Evolutionary conservation across 2,113 vertebrate species (phyloP).

Genomic region (Zosterops lateralis): DNA sequence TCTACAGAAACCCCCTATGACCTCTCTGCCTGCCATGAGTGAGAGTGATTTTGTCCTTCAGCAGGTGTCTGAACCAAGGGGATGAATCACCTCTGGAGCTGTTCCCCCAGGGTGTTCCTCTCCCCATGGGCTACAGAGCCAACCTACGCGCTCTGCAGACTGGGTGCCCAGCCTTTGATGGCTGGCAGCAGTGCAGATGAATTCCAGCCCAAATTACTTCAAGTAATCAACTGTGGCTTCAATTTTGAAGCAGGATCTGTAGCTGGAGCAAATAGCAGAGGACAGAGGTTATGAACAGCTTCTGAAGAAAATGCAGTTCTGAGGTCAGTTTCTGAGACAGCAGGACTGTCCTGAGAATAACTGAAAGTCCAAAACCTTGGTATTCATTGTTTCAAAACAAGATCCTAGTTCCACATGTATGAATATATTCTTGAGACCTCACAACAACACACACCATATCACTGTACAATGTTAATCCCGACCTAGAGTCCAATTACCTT

Average conservation of each 20-base stretch:
- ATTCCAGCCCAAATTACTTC: conserved; percentile 44
- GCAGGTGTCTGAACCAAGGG: neutral
- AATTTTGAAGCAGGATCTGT: conserved; percentile 62
- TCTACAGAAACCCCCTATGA: neutral
- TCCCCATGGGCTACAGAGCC: neutral
- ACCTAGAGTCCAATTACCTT: neutral
- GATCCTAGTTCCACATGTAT: conserved; percentile 6
- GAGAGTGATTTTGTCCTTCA: neutral
- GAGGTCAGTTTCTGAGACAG: conserved; percentile 33
- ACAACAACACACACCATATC: conserved; percentile 12
- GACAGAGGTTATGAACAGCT: neutral
- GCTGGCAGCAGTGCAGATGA: conserved; percentile 15
- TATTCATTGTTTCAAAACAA: neutral
- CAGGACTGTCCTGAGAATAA: neutral
- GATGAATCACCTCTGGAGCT: neutral
- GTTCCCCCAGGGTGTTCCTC: neutral
- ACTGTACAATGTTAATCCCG: conserved; percentile 25
- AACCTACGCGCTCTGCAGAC: accelerated
- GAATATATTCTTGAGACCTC: conserved; percentile 31
- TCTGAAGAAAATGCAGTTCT: neutral
- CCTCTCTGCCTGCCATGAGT: neutral
- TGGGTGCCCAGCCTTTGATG: neutral
- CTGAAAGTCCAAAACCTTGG: neutral
- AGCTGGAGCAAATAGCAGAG: neutral
- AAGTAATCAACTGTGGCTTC: conserved; percentile 59